Evolutionary conservation across 2,888 invertebrate species (phyloP).

Genomic region (Biston betularia): DNA sequence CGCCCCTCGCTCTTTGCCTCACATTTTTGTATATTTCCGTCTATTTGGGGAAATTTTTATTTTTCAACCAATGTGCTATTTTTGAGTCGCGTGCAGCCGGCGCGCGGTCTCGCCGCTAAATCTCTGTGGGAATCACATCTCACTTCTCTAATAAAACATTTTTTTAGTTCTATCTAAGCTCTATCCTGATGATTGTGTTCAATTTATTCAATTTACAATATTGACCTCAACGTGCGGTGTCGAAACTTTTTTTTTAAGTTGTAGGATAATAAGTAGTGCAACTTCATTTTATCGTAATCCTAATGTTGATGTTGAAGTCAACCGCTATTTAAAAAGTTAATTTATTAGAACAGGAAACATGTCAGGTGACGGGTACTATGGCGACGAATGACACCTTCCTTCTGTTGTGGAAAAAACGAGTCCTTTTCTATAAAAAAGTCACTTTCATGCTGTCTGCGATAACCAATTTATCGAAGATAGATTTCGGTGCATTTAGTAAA

Average conservation of each 20-base stretch:
- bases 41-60: conserved; percentile 86
- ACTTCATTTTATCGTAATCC: conserved; percentile 27
- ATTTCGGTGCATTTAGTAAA: conserved; percentile 32
- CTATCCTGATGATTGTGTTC: conserved; percentile 10
- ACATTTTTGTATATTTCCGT: conserved; percentile 86
- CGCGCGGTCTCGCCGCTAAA: conserved; percentile 76
- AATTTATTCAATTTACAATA: conserved; percentile 27
- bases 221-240: conserved; percentile 2
- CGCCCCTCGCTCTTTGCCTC: conserved; percentile 82
- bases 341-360: conserved; percentile 77
- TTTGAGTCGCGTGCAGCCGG: conserved; percentile 84
- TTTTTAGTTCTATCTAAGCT: too few relatives aligned
- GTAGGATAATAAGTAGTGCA: background rate
- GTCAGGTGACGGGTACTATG: conserved; percentile 76
- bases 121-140: conserved; percentile 83
- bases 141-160: conserved; percentile 54
- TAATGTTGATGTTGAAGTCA: conserved; percentile 52
- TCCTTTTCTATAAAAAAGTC: conserved; percentile 52
- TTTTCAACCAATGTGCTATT: conserved; percentile 86
- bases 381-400: conserved; percentile 82
- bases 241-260: background rate
- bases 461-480: conserved; percentile 10
- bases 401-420: conserved; percentile 74
- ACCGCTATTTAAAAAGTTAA: conserved; percentile 63
- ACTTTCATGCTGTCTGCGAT: conserved; percentile 45